These are phyloP conservation scores for Engystomops pustulosus DNA, from an alignment of 2,113 vertebrate genomes.

Conservation along the genomic window DNA sequence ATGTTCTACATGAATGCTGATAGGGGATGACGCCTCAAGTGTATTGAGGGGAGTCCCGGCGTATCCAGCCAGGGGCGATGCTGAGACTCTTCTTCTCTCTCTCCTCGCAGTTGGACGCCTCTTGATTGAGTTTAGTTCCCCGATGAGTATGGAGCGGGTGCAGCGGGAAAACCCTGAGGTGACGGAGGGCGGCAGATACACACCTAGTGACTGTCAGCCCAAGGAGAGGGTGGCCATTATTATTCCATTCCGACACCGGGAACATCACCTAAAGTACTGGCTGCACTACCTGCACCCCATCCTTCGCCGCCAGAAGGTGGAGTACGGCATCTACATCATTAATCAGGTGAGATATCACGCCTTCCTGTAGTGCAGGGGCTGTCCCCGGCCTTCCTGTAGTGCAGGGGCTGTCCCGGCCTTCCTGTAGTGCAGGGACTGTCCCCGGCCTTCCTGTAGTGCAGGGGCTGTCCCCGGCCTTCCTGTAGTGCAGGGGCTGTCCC, in stretches of 20 bases:
- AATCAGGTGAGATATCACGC: slow-evolving; percentile 83
- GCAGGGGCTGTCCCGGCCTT: no score
- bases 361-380: no score
- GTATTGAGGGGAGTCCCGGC: no score
- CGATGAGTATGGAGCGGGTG: slow-evolving; percentile 96
- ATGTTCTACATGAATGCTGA: no score
- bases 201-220: slow-evolving; percentile 85
- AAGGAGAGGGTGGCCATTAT: slow-evolving; percentile 96
- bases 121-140: slow-evolving; percentile 96
- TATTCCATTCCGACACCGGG: slow-evolving; percentile 95
- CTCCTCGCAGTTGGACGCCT: slow-evolving; percentile 87
- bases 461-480: no score
- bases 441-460: no score
- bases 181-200: slow-evolving; percentile 89
- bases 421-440: no score
- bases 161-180: slow-evolving; percentile 97
- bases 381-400: no score
- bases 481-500: no score
- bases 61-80: no score
- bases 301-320: slow-evolving; percentile 91
- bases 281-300: slow-evolving; percentile 98
- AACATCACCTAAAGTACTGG: slow-evolving; percentile 98
- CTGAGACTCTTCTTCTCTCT: no score
- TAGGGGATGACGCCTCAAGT: no score
- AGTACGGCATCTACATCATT: slow-evolving; percentile 95